These are phyloP conservation scores for Pilophorus perplexus DNA, from an alignment of 2,888 invertebrate species.

Conservation along the genomic window DNA sequence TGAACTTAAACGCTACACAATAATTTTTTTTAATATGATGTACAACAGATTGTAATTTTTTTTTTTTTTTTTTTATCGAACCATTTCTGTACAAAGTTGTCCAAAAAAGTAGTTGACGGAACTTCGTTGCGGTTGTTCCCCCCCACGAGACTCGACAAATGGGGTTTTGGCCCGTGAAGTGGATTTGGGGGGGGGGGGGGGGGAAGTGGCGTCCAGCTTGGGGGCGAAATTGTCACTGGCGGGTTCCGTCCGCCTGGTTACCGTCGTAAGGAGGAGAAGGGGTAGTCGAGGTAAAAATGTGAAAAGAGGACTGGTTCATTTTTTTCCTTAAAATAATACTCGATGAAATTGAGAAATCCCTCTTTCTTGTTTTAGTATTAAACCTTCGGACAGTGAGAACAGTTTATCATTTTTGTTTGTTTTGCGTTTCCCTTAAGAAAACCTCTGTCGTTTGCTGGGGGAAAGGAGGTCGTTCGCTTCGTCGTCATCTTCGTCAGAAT, in stretches of 20 bases:
- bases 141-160: too few relatives aligned
- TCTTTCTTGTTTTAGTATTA: neutral
- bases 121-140: too few relatives aligned
- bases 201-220: too few relatives aligned
- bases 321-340: slow-evolving; percentile 3
- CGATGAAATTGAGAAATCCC: neutral
- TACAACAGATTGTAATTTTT: slow-evolving; percentile 21
- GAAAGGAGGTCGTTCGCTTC: slow-evolving; percentile 53
- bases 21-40: slow-evolving; percentile 20
- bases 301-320: too few relatives aligned
- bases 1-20: slow-evolving; percentile 13
- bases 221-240: too few relatives aligned
- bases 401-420: neutral
- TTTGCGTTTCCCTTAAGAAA: slow-evolving; percentile 44
- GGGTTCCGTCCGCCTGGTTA: too few relatives aligned
- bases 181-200: too few relatives aligned
- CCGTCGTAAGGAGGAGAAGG: too few relatives aligned
- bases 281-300: too few relatives aligned
- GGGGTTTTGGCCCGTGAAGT: too few relatives aligned
- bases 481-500: slow-evolving; percentile 93
- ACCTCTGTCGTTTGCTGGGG: slow-evolving; percentile 47
- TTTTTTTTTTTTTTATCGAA: slow-evolving; percentile 10
- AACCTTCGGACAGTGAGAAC: neutral
- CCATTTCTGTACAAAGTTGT: slow-evolving; percentile 1
- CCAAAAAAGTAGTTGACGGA: too few relatives aligned